Evolutionary conservation across 2,113 vertebrate species (phyloP).

Genomic region (Chaenocephalus aceratus): DNA sequence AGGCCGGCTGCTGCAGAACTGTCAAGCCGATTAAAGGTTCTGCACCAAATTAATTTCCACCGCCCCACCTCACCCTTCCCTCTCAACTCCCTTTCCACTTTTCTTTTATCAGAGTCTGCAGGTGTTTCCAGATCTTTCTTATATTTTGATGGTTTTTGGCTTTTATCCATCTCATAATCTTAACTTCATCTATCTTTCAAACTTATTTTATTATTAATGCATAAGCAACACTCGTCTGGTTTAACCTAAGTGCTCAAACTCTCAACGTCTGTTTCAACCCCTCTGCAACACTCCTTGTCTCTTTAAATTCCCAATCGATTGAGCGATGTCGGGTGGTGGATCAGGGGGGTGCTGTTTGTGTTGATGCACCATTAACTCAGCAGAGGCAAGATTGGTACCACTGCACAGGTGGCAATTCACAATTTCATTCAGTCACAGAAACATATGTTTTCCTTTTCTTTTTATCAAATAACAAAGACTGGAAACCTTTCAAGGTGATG

Average conservation of each 20-base stretch:
- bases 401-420: not conserved
- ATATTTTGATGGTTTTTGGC: not conserved
- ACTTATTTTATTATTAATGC: slow-evolving; percentile 9
- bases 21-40: slow-evolving; percentile 55
- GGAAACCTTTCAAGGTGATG: not conserved
- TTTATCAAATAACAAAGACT: not conserved
- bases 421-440: slow-evolving; percentile 16
- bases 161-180: slow-evolving; percentile 7
- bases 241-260: not conserved
- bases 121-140: slow-evolving; percentile 1
- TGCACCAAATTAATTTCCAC: slow-evolving; percentile 50
- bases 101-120: slow-evolving; percentile 21
- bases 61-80: slow-evolving; percentile 19
- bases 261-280: not conserved
- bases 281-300: not conserved
- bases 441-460: slow-evolving; percentile 1
- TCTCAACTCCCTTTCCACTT: slow-evolving; percentile 23
- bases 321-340: not conserved
- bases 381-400: not conserved
- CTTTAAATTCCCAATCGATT: slow-evolving; percentile 13
- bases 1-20: slow-evolving; percentile 40
- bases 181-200: slow-evolving; percentile 17
- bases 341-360: not conserved
- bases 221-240: not conserved
- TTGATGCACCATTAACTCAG: not conserved